A percentile compares a stretch with the other conserved stretches of the same genome.
Evolutionary conservation across 2,888 invertebrate genomes (phyloP).

Genomic region (Lasius platythorax): DNA sequence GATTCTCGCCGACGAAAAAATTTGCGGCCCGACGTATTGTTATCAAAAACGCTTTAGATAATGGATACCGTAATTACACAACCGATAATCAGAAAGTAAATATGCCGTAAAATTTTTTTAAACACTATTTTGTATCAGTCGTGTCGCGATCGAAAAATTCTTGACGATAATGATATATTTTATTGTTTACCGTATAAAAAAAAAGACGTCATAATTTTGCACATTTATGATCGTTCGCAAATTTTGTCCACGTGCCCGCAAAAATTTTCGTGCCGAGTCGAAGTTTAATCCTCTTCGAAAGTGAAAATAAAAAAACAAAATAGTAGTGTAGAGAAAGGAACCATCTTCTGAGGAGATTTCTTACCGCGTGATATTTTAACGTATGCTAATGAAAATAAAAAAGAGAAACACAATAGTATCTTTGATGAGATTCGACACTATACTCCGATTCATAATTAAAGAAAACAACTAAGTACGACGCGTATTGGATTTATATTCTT

Average conservation of each 20-base stretch:
- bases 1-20: background rate
- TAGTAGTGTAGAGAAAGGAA: background rate
- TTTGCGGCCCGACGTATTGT: background rate
- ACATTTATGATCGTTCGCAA: background rate
- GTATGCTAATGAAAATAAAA: background rate
- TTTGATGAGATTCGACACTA: background rate
- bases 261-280: background rate
- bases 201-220: background rate
- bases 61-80: background rate
- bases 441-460: background rate
- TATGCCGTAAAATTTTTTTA: background rate
- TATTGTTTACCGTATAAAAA: background rate
- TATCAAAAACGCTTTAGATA: background rate
- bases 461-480: slow-evolving; percentile 44
- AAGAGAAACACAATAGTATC: background rate
- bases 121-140: background rate
- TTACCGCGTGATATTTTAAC: slow-evolving; percentile 8
- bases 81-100: background rate
- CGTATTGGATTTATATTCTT: slow-evolving; percentile 29
- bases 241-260: background rate
- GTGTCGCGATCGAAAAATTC: background rate
- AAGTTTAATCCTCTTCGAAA: background rate
- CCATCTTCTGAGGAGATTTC: background rate
- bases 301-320: background rate
- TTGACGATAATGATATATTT: background rate